Evolutionary conservation across 2,113 vertebrate species (phyloP).

Genomic region (Mixornis gularis): DNA sequence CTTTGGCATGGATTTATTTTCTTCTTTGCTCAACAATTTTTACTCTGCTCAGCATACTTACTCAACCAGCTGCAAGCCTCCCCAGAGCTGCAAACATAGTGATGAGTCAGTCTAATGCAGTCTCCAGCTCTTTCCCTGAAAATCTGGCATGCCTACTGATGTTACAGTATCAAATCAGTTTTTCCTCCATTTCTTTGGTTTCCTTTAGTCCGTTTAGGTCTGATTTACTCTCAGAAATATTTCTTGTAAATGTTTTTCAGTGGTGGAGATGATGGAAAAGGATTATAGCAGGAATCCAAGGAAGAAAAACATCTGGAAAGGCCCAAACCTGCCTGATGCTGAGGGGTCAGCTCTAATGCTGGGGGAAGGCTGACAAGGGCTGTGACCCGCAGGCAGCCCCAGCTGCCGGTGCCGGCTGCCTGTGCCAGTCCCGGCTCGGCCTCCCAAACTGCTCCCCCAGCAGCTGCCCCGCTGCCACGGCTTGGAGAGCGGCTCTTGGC

Average conservation of each 20-base stretch:
- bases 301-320: background rate
- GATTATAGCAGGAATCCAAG: background rate
- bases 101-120: background rate
- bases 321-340: background rate
- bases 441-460: accelerated
- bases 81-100: background rate
- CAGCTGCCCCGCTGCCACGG: background rate
- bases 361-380: background rate
- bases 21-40: conserved; percentile 12
- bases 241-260: background rate
- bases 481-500: accelerated
- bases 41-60: background rate
- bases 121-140: background rate
- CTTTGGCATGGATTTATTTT: conserved; percentile 16
- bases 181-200: background rate
- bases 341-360: background rate
- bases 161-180: background rate
- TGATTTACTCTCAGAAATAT: background rate
- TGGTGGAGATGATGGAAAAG: background rate
- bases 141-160: background rate
- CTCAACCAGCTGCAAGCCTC: conserved; percentile 36
- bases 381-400: background rate
- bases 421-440: accelerated
- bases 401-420: background rate
- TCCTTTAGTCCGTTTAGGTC: background rate